Percentiles rank a stretch among this genome's conserved stretches.
Conservation (phyloP, 2,888 invertebrate species). For the Pterostichus niger region DNA sequence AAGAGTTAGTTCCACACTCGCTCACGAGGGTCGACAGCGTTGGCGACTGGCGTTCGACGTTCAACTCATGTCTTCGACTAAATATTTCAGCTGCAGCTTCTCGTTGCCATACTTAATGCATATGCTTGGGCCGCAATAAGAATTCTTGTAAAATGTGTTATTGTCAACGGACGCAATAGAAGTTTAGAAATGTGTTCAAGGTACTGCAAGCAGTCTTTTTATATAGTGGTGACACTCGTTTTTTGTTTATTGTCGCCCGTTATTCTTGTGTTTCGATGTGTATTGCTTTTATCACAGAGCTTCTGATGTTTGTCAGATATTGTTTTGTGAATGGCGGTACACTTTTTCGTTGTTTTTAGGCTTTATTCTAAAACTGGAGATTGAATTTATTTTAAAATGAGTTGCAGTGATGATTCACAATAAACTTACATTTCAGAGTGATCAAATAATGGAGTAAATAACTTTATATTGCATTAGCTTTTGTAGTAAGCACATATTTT, state of each 20-base stretch:
- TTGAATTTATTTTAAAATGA: background rate
- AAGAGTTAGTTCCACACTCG: constrained; percentile 56
- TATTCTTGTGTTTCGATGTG: constrained; percentile 60
- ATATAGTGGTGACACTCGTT: constrained; percentile 15
- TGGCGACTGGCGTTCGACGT: constrained; percentile 7
- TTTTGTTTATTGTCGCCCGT: constrained; percentile 61
- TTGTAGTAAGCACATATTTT: constrained; percentile 8
- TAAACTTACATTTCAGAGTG: background rate
- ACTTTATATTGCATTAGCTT: background rate
- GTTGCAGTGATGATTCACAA: background rate
- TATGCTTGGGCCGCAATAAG: constrained; percentile 18
- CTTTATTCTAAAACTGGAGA: constrained; percentile 6
- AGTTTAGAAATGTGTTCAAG: constrained; percentile 53
- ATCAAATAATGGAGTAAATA: constrained; percentile 18
- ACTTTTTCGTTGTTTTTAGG: constrained; percentile 37
- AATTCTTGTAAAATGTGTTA: constrained; percentile 56
- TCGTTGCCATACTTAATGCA: constrained; percentile 23
- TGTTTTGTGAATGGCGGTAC: constrained; percentile 40
- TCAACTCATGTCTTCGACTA: constrained; percentile 42
- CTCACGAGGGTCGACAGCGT: constrained; percentile 21
- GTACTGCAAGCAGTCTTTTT: constrained; percentile 53
- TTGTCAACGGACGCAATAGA: constrained; percentile 65
- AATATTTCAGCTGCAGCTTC: constrained; percentile 41
- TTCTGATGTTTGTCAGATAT: constrained; percentile 34
- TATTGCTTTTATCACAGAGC: constrained; percentile 65